phyloP scores from a whole-genome alignment of 2,113 vertebrate species.

The Melanostigma gelatinosum region DNA sequence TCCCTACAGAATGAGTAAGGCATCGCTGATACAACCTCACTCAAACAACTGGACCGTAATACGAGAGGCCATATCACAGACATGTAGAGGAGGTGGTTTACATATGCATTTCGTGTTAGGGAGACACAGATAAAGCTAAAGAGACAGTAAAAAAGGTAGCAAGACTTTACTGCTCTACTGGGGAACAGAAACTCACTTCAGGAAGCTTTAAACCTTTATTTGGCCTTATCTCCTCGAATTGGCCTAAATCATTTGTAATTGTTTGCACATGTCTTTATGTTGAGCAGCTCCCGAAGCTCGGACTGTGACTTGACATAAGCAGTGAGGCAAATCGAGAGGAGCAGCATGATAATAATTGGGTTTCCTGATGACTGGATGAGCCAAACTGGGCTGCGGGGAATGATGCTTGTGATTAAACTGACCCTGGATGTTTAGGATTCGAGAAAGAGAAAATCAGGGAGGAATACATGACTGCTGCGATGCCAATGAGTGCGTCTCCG shows the following conservation, averaged over 20 bases:
- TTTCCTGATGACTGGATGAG: conserved; percentile 58
- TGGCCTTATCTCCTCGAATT: conserved; percentile 87
- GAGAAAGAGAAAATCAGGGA: conserved; percentile 1
- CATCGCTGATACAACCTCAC: conserved; percentile 52
- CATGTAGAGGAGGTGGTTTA: conserved; percentile 5
- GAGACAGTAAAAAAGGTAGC: conserved; percentile 33
- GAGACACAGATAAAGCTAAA: conserved; percentile 13
- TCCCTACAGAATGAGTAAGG: conserved; percentile 58
- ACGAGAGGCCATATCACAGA: conserved; percentile 39
- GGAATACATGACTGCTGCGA: conserved; percentile 5
- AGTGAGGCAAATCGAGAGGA: conserved; percentile 26
- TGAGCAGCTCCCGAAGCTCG: conserved; percentile 22
- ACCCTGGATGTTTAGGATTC: conserved; percentile 19
- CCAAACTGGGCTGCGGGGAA: conserved; percentile 38
- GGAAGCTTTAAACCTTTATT: conserved; percentile 87
- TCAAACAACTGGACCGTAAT: conserved; percentile 57
- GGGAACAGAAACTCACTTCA: conserved; percentile 79
- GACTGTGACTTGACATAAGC: conserved; percentile 35
- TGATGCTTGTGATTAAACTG: conserved; percentile 33
- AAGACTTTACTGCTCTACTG: conserved; percentile 39
- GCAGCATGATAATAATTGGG: conserved; percentile 55
- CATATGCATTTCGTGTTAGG: conserved; percentile 18
- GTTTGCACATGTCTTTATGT: conserved; percentile 77
- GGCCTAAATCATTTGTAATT: conserved; percentile 85
- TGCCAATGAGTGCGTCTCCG: conserved; percentile 42